Conservation (phyloP, 2,797 vertebrate species). For the Dendrocincla fuliginosa region DNA sequence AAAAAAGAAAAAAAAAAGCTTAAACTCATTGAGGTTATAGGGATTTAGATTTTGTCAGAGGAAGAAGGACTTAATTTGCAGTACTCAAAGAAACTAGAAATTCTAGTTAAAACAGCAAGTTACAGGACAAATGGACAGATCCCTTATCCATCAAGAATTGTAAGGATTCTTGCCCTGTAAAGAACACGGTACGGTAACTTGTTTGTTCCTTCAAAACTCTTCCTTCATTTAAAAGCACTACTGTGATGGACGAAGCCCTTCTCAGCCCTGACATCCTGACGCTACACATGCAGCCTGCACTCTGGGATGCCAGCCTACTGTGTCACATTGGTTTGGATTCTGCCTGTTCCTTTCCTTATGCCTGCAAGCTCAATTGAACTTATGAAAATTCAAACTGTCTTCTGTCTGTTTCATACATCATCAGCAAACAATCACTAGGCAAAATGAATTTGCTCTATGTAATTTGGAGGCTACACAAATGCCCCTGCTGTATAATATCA, state of each 20-base stretch:
- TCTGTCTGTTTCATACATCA: slow-evolving; percentile 65
- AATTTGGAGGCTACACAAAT: slow-evolving; percentile 48
- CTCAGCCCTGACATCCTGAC: slow-evolving; percentile 59
- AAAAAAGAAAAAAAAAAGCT: background rate
- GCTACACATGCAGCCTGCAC: background rate
- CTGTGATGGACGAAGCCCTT: slow-evolving; percentile 47
- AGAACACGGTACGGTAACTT: background rate
- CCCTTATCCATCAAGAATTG: background rate
- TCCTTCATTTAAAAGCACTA: slow-evolving; percentile 38
- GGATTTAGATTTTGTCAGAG: background rate
- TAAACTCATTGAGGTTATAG: background rate
- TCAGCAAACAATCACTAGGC: slow-evolving; percentile 66
- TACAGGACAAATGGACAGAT: background rate
- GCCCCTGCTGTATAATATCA: slow-evolving; percentile 12
- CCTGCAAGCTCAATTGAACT: slow-evolving; percentile 63
- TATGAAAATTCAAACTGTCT: slow-evolving; percentile 66
- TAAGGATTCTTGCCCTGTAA: background rate
- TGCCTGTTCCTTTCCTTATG: slow-evolving; percentile 34
- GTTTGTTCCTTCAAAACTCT: slow-evolving; percentile 54
- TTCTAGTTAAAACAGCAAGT: background rate
- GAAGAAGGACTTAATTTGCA: background rate
- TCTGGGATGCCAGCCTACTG: slow-evolving; percentile 21
- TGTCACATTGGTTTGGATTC: slow-evolving; percentile 56
- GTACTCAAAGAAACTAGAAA: background rate
- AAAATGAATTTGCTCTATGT: slow-evolving; percentile 63